Evolutionary conservation across 92 coral and sea anemone species (phyloP).

Genomic region (Hydrozoanthus gracilis): DNA sequence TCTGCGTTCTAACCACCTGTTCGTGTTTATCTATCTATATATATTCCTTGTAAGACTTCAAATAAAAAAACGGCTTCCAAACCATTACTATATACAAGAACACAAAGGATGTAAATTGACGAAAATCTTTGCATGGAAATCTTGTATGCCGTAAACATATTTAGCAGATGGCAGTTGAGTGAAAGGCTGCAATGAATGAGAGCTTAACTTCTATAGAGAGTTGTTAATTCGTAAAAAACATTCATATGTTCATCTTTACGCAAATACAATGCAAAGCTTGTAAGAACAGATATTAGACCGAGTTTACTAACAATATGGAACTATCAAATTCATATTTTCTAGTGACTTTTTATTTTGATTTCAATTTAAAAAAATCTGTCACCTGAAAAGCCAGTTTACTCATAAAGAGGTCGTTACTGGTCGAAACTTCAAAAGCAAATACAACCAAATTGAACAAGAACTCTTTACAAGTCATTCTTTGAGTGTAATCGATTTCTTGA

Average conservation of each 20-base stretch:
- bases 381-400: background rate
- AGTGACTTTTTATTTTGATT: background rate
- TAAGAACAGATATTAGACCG: background rate
- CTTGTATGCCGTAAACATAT: background rate
- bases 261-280: background rate
- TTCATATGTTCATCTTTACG: no score
- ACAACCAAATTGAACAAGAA: no score
- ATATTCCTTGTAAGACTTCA: no score
- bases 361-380: background rate
- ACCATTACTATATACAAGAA: no score
- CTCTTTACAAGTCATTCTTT: no score
- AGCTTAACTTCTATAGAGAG: background rate
- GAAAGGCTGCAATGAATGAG: constrained; percentile 10
- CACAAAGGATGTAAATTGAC: background rate
- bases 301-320: background rate
- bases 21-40: no score
- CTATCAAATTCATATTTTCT: background rate
- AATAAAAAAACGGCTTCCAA: no score
- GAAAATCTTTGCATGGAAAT: background rate
- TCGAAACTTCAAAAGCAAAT: background rate
- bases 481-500: no score
- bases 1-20: no score
- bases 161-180: constrained; percentile 21
- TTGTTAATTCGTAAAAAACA: no score
- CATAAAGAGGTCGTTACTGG: background rate